phyloP scores from a whole-genome alignment of 2,797 vertebrate species.

The Parauchenoglanis ngamensis region DNA sequence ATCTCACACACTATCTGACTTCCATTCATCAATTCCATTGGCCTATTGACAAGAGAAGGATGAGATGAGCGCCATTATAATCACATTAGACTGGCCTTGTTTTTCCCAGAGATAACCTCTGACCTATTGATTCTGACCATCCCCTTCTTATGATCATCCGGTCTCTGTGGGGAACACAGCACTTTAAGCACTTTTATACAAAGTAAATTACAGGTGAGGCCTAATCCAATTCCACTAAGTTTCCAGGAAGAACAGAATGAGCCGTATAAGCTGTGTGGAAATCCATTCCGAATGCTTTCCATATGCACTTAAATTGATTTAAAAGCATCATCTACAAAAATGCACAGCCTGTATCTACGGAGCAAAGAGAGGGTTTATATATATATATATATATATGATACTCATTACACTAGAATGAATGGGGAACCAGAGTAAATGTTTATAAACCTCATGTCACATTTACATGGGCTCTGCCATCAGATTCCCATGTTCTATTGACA shows the following conservation, averaged over 20 bases:
- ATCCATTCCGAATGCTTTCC: not conserved
- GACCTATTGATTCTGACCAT: constrained; percentile 56
- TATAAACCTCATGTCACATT: not conserved
- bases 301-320: not conserved
- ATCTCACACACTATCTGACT: constrained; percentile 1
- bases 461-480: not conserved
- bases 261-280: constrained; percentile 1
- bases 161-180: constrained; percentile 31
- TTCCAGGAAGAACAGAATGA: constrained; percentile 10
- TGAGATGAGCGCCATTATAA: constrained; percentile 60
- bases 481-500: not conserved
- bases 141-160: constrained; percentile 48
- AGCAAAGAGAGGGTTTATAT: not conserved
- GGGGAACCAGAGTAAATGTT: not conserved
- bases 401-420: not conserved
- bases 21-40: constrained; percentile 11
- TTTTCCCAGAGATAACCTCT: constrained; percentile 55
- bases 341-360: not conserved
- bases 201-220: constrained; percentile 43
- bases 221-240: constrained; percentile 27
- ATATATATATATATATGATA: not conserved
- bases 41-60: constrained; percentile 45
- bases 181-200: constrained; percentile 23
- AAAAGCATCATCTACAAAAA: not conserved
- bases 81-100: constrained; percentile 62